These are phyloP conservation scores for Sycobia sp. DNA, from an alignment of 1,140 invertebrate species.

Conservation along the genomic window DNA sequence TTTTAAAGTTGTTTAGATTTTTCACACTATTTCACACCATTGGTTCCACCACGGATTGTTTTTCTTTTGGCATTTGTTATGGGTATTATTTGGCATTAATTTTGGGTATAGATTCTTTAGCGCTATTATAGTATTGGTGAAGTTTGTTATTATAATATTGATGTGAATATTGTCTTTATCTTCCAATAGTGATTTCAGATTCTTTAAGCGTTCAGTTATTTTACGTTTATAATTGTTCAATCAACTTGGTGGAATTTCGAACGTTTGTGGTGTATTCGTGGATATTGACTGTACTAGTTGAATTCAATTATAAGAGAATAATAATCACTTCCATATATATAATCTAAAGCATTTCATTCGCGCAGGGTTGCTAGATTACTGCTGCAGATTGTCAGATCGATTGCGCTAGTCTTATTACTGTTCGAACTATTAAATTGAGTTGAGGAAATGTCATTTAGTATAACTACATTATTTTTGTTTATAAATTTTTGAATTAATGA, in stretches of 20 bases:
- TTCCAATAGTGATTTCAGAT: neutral
- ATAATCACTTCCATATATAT: no score
- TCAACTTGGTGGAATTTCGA: neutral
- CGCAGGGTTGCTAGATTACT: neutral
- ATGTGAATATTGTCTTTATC: neutral
- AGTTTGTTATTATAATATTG: neutral
- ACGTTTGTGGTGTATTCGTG: neutral
- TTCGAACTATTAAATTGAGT: neutral
- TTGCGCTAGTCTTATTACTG: neutral
- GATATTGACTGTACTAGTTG: neutral
- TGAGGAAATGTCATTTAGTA: neutral
- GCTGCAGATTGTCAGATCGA: neutral
- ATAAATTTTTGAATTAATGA: neutral
- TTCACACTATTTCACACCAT: neutral
- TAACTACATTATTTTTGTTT: neutral
- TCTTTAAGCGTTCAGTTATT: neutral
- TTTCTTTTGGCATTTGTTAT: no score
- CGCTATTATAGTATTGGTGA: no score
- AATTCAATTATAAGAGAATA: neutral
- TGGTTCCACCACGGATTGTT: no score
- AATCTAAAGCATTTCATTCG: neutral
- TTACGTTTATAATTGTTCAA: neutral
- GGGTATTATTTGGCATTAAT: no score
- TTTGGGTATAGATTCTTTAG: no score
- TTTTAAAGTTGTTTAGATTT: conserved; percentile 30